Conservation (phyloP, 1,140 invertebrate species). For the Ridgeia piscesae region DNA sequence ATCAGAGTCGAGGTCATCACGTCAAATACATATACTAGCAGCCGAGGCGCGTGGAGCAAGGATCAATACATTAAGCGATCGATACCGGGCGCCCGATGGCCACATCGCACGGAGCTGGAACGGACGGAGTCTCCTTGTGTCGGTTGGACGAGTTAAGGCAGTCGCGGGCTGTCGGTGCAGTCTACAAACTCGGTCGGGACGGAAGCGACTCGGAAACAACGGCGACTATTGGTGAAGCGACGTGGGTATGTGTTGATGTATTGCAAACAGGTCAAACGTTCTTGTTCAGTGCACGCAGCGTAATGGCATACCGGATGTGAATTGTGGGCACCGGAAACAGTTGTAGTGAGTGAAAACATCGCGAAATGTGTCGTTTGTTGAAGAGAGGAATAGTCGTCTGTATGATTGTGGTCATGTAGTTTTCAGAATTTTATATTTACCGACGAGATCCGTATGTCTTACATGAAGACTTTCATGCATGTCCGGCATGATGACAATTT, state of each 20-base stretch:
- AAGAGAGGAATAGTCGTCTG: background rate
- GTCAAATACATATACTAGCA: background rate
- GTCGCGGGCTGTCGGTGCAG: too few species aligned
- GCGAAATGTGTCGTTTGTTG: background rate
- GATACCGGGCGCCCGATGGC: background rate
- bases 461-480: background rate
- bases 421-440: too few species aligned
- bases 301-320: background rate
- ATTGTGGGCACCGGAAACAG: background rate
- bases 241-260: background rate
- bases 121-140: background rate
- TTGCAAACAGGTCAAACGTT: background rate
- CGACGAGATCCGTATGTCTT: background rate
- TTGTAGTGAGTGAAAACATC: background rate
- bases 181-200: background rate
- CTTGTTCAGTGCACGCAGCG: background rate
- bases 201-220: background rate
- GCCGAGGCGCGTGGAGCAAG: background rate
- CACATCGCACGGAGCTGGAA: background rate
- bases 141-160: too few species aligned
- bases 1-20: background rate
- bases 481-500: background rate
- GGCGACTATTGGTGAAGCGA: background rate
- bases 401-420: too few species aligned
- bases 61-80: conserved; percentile 5